Conservation (phyloP, 1,140 invertebrate species). For the Lepidurus packardi region DNA sequence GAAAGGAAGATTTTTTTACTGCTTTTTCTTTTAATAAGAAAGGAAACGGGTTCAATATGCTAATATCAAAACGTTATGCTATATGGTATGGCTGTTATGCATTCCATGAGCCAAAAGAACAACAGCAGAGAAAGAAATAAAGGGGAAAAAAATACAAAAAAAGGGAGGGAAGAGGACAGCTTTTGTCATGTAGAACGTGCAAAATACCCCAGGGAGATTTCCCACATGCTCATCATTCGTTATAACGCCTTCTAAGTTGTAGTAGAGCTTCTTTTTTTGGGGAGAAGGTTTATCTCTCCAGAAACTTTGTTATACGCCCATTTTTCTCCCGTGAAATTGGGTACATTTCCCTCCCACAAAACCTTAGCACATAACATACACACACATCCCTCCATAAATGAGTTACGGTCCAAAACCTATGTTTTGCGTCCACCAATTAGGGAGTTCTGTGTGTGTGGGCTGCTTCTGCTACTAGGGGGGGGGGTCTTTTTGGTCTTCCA, state of each 20-base stretch:
- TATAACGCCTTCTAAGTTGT: constrained; percentile 15
- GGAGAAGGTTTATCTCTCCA: background rate
- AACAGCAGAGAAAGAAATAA: too few relatives aligned
- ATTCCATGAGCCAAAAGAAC: too few relatives aligned
- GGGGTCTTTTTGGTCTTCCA: background rate
- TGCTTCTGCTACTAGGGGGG: background rate
- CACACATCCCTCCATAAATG: background rate
- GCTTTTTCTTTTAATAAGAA: too few relatives aligned
- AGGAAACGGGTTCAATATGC: background rate
- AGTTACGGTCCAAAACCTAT: background rate
- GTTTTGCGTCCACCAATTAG: constrained; percentile 14
- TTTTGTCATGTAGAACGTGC: constrained; percentile 21
- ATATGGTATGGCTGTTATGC: too few relatives aligned
- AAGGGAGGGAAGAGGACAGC: background rate
- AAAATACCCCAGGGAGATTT: constrained; percentile 21
- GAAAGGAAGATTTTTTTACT: too few relatives aligned
- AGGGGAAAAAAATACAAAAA: too few relatives aligned
- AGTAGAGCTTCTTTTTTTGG: background rate
- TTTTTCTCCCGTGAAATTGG: background rate
- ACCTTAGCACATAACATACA: background rate
- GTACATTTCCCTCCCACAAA: background rate
- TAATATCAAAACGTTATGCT: background rate
- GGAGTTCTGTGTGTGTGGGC: background rate
- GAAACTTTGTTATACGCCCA: constrained; percentile 13
- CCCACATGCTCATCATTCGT: constrained; percentile 18